phyloP scores from a whole-genome alignment of 35 echinoderm and acorn worm species.

The Strongylocentrotus purpuratus region DNA sequence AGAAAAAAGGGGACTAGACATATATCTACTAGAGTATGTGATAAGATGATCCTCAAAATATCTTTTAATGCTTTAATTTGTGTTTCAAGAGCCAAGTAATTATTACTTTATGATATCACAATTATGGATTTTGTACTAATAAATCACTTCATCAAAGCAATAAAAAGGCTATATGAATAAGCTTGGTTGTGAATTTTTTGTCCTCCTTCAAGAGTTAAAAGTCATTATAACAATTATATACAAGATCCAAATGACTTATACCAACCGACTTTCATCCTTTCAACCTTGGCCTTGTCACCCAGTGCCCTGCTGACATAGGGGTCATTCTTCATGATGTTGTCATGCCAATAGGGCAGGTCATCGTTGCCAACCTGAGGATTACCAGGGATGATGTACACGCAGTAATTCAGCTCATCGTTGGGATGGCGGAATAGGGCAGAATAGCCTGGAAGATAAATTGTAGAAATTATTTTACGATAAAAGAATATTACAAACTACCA shows the following conservation, averaged over 20 bases:
- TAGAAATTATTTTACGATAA: neutral
- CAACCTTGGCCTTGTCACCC: constrained; percentile 38
- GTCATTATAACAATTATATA: too few species aligned
- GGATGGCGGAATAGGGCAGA: constrained; percentile 53
- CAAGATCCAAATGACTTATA: neutral
- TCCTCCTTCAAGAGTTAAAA: too few species aligned
- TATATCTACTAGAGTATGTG: too few species aligned
- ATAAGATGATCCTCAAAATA: too few species aligned
- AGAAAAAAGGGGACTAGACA: too few species aligned
- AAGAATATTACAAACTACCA: neutral
- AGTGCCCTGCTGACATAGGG: constrained; percentile 52
- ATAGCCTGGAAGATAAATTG: constrained; percentile 19
- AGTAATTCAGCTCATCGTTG: constrained; percentile 34
- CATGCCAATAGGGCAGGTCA: constrained; percentile 49
- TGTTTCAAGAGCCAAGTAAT: too few species aligned
- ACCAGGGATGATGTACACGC: constrained; percentile 54
- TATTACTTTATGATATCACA: too few species aligned
- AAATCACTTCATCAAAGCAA: too few species aligned
- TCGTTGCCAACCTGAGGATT: constrained; percentile 45
- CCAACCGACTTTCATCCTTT: constrained; percentile 55
- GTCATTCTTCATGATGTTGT: constrained; percentile 44
- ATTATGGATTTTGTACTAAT: too few species aligned
- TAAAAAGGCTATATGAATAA: too few species aligned
- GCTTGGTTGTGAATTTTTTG: too few species aligned
- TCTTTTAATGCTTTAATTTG: too few species aligned